phyloP scores from a whole-genome alignment of 2,888 invertebrate genomes.

The Trichogramma dendrolimi region DNA sequence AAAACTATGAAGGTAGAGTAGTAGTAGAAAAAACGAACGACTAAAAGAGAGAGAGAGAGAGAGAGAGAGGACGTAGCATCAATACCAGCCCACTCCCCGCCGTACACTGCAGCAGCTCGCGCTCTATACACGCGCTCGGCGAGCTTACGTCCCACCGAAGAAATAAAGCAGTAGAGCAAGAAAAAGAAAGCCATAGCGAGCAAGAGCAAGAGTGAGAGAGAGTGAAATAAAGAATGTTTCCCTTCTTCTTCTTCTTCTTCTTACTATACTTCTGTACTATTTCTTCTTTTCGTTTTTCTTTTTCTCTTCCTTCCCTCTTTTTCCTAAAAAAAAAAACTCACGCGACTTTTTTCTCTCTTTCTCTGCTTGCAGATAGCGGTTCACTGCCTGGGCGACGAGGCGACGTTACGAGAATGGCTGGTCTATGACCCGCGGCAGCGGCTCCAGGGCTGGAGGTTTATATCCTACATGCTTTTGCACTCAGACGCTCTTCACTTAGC shows the following conservation, averaged over 20 bases:
- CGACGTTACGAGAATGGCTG: conserved; percentile 49
- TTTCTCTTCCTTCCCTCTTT: neutral
- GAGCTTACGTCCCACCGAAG: no score
- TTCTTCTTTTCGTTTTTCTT: no score
- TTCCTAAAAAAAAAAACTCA: neutral
- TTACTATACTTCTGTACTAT: no score
- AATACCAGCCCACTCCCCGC: no score
- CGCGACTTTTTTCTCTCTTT: neutral
- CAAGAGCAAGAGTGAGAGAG: neutral
- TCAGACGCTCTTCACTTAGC: conserved; percentile 71
- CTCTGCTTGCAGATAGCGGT: conserved; percentile 42
- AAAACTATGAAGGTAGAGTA: no score
- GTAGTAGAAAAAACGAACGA: no score
- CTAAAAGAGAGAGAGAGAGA: no score
- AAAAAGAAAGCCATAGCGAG: neutral
- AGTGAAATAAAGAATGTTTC: neutral
- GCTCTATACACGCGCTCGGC: no score
- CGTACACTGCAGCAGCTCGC: no score
- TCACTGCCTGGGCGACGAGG: conserved; percentile 46
- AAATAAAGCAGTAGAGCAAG: neutral
- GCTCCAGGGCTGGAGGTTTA: conserved; percentile 71
- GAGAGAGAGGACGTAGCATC: no score
- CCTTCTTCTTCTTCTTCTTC: no score
- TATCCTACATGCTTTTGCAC: conserved; percentile 77
- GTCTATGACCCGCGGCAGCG: conserved; percentile 64